Conservation (phyloP, 2,888 invertebrate genomes). For the Ochropacha duplaris region DNA sequence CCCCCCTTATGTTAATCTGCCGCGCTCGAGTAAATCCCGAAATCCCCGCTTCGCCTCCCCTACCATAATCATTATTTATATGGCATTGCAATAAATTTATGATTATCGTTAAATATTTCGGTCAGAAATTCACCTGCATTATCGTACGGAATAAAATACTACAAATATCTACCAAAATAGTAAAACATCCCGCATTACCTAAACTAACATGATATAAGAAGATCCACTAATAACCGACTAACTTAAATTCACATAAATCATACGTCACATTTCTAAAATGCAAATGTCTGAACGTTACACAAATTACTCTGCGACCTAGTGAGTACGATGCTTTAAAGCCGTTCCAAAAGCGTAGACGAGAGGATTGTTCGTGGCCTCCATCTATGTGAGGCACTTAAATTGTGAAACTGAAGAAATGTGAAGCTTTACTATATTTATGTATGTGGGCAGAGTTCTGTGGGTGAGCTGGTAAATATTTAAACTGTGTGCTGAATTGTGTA, state of each 20-base stretch:
- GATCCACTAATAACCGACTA: not conserved
- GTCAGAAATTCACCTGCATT: too few species aligned
- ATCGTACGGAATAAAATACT: too few species aligned
- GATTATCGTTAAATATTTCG: too few species aligned
- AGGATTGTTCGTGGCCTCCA: slow-evolving; percentile 38
- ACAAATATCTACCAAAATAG: not conserved
- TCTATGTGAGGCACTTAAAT: slow-evolving; percentile 50
- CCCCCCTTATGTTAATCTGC: too few species aligned
- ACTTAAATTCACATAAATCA: slow-evolving; percentile 15
- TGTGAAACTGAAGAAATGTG: slow-evolving; percentile 38
- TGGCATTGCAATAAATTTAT: too few species aligned
- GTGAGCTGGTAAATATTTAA: slow-evolving; percentile 26
- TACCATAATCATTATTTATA: too few species aligned
- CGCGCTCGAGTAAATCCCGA: too few species aligned
- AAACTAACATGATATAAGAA: not conserved
- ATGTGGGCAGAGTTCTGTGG: slow-evolving; percentile 30
- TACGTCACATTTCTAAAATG: slow-evolving; percentile 10
- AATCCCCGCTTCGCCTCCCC: too few species aligned
- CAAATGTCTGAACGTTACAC: not conserved
- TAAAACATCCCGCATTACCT: not conserved
- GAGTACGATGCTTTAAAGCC: slow-evolving; percentile 18
- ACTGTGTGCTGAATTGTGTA: slow-evolving; percentile 5
- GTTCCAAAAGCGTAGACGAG: slow-evolving; percentile 29
- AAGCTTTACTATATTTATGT: slow-evolving; percentile 24
- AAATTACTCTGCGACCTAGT: not conserved